Base-by-base conservation (phyloP, 1,140 invertebrate genomes). In the Platorchestia sp. region DNA sequence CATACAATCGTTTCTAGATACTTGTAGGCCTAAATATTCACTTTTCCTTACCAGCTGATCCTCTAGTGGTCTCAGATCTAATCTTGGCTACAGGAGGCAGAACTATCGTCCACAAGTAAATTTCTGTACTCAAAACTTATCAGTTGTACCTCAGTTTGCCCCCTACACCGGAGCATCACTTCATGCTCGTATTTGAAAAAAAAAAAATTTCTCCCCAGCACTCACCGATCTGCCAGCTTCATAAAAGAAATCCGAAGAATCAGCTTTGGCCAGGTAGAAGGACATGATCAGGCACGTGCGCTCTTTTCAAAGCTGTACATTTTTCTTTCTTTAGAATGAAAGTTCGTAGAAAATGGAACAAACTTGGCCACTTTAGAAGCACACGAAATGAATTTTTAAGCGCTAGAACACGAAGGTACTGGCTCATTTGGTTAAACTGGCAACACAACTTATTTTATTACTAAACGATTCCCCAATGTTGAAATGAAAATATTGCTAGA, bases 181-280 rank as follows among this genome's bases (percentile, higher is more conserved):
- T 42, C 10, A 93, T n/a, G 40, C 19, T 16, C 91, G 5, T 44
- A 40, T 36, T 44, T 40, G 40, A 45, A 93, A 89, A 27, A 10
- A 10, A 89, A 42, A 45, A 47, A 47, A 14, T 3, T 14, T 45
- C 10, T 93, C 45, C 41, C 6, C 10, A 93, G 40, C 91, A 93
- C 91, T 93, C 45, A 93, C 91, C 91, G 91, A 93, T 45, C 44
- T 45, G 40, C 91, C 91, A 93, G 45, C 91, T 41, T 93, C 91
- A 44, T 93, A 93, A 93, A 45, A 93, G 91, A 47, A 93, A 93
- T 93, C 91, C 44, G 91, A 93, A 41, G 43, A 45, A 93, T 93
- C 45, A 45, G 91, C 91, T n/a, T 42, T 44, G 45, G 91, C 19
- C 43, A 93, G 45, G 44, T 93, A 93, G 45, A 93, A 93, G 91